phyloP scores from a whole-genome alignment of 2,797 vertebrate species.

The Enteromius viviparus region DNA sequence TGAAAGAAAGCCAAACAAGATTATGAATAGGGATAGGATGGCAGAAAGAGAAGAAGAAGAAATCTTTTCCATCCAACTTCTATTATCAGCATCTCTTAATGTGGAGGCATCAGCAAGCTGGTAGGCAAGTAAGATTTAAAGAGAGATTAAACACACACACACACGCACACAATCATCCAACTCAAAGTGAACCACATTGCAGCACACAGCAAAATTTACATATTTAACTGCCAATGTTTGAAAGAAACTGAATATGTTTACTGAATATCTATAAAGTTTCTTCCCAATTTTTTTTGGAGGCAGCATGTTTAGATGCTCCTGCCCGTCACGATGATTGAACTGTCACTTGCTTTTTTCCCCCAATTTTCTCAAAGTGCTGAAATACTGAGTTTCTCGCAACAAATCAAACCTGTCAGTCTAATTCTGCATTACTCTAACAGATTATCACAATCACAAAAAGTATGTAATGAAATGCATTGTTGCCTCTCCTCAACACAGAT shows the following conservation, averaged over 20 bases:
- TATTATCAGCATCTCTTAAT: slow-evolving; percentile 66
- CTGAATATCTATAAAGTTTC: slow-evolving; percentile 2
- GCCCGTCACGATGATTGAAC: neutral
- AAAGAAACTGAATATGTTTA: slow-evolving; percentile 14
- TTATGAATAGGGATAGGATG: slow-evolving; percentile 11
- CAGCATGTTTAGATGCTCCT: neutral
- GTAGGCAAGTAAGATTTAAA: slow-evolving; percentile 57
- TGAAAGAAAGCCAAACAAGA: slow-evolving; percentile 49
- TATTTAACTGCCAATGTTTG: neutral
- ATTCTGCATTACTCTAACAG: neutral
- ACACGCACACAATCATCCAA: slow-evolving; percentile 23
- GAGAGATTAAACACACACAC: slow-evolving; percentile 52
- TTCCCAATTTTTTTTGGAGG: neutral
- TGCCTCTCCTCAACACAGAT: neutral
- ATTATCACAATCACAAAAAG: neutral
- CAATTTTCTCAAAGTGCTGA: neutral
- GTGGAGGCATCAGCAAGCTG: slow-evolving; percentile 63
- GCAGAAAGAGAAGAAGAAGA: slow-evolving; percentile 19
- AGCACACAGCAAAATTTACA: neutral
- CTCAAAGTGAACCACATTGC: neutral
- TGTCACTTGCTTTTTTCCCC: neutral
- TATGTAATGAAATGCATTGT: slow-evolving; percentile 15
- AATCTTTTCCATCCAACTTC: slow-evolving; percentile 44
- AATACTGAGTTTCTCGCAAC: neutral
- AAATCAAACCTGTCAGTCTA: neutral